phyloP scores from a whole-genome alignment of 1,140 invertebrate genomes.

The Cherax quadricarinatus region DNA sequence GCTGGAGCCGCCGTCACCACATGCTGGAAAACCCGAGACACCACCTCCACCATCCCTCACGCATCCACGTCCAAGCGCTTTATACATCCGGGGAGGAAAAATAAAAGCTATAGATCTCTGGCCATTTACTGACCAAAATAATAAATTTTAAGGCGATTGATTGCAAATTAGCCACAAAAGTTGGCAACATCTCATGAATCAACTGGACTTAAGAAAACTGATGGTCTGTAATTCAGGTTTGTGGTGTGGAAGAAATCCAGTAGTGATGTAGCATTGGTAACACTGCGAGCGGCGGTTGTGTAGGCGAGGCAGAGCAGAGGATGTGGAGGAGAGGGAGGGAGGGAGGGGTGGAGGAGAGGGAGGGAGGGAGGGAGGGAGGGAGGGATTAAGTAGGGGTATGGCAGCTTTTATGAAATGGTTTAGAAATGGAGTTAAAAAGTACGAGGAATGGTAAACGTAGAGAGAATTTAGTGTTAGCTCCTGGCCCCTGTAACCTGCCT shows the following conservation, averaged over 20 bases:
- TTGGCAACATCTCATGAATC: too few relatives aligned
- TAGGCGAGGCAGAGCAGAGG: not conserved
- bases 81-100: too few relatives aligned
- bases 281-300: slow-evolving; percentile 41
- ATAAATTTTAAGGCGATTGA: too few relatives aligned
- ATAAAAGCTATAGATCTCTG: too few relatives aligned
- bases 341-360: not conserved
- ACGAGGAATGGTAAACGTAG: too few relatives aligned
- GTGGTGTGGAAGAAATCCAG: not conserved
- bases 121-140: too few relatives aligned
- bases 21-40: slow-evolving; percentile 43
- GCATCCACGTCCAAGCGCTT: not conserved
- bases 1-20: not conserved
- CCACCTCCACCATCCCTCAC: not conserved
- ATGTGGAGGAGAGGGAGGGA: not conserved
- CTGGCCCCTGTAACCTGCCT: too few relatives aligned
- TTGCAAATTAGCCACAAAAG: too few relatives aligned
- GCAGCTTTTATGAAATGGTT: not conserved
- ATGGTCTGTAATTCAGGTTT: too few relatives aligned
- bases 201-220: too few relatives aligned
- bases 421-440: too few relatives aligned
- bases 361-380: not conserved
- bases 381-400: not conserved
- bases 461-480: too few relatives aligned
- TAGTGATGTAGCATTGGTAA: slow-evolving; percentile 22